Evolutionary conservation across 2,888 invertebrate genomes (phyloP), one percentile per base, ranked within the genome.

Genomic region (Dusona sp.): DNA sequence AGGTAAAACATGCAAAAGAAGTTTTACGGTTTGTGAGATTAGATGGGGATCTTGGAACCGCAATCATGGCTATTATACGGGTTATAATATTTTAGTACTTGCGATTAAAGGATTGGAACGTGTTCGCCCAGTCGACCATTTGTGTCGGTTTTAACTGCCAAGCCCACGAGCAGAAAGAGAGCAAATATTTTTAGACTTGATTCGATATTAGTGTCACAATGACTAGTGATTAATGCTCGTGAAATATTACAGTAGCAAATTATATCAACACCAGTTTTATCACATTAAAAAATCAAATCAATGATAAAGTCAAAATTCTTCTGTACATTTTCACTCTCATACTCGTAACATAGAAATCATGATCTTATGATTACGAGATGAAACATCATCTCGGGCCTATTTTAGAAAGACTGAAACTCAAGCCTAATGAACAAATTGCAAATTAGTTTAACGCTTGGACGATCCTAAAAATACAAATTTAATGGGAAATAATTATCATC

Each of bases 1-100:
- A 84, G 75, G 74, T 84, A 73, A 88, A 89, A 85, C 88, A 87
- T 89, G 88, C 89, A 88, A 91, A 91, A 91, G 88, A 88, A 89
- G 88, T 91, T 89, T 91, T 90, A 92, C 90, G 91, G 87, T 89
- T 88, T 11, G 84, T 86, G 89, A 91, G 91, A 92, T 92, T 92
- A 92, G 89, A 88, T 80, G 85, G 38, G 90, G 90, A 91, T 92
- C 90, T 91, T 87, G 89, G 87, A 29, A 86, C 72, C 86, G 89
- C 88, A 80, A 89, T 90, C 88, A 86, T 87, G 85, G 85, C 89
- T 90, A 91, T 91, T 91, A 90, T 90, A 88, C 88, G 89, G 89
- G 89, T 90, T 92, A 89, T 91, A 90, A 92, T 91, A 92, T 91
- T 90, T 91, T 90, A 92, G 90, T 90, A 88, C 87, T 51, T 81